Base-by-base conservation (phyloP, 2,888 invertebrate genomes). In the Acronicta leporina region DNA sequence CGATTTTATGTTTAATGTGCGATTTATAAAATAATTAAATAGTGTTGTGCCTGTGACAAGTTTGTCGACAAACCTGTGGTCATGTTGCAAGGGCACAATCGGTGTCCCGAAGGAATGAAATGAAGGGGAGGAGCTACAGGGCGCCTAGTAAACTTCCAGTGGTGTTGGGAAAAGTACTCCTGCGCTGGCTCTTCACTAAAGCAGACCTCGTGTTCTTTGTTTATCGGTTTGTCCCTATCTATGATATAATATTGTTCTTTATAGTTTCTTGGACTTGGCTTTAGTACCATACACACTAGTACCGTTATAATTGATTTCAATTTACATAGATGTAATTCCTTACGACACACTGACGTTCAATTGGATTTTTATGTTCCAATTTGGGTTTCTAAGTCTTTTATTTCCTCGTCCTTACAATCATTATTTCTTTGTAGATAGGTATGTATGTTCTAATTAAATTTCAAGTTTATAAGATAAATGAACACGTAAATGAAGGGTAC, bases 111-210 rank as follows among this genome's bases (percentile, higher is more conserved):
- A 68, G 76, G 80, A 79, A 79, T 93, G 94, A 92, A 87, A 94
- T 94, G 94, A 93, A 89, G 91, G 89, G 84, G 35, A 85, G 85
- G 80, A 77, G 79, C 62, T 71, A 65, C n/a, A 75, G 79, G 70
- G 77, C 80, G 68, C 88, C 89, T 27, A 87, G 73, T 65, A 87
- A 88, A 73, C 78, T 92, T 79, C 89, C 92, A 58, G 85, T 90
- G 84, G 88, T 95, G 68, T 85, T 95, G 73, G 95, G 95, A 73
- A 95, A 95, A 80, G 90, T 95, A 76, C 86, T 96, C 46, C 88
- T 95, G 52, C 95, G 96, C 72, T 96, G 96, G 96, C 93, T 96
- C 59, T 93, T 96, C 77, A 95, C 95, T 59, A 96, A 95, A 83
- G 95, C 95, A 30, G 95, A 96, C 82, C 87, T 95, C 59, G 94